Evolutionary conservation across 2,113 vertebrate species (phyloP).

Genomic region (Takifugu flavidus): DNA sequence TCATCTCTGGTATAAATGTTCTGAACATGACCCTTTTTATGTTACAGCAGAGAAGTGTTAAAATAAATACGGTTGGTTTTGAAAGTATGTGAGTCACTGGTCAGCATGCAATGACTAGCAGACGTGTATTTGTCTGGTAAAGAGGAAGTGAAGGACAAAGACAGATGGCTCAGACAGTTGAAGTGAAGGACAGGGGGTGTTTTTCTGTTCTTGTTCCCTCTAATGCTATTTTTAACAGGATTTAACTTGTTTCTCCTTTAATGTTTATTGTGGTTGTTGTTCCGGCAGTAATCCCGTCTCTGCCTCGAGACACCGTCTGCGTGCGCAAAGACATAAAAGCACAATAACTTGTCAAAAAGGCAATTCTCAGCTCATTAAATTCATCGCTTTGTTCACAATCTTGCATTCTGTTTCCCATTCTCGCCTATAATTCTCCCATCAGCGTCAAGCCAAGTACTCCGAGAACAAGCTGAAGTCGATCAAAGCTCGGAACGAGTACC

Average conservation of each 20-base stretch:
- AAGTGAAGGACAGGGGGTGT: conserved; percentile 9
- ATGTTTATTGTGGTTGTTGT: conserved; percentile 18
- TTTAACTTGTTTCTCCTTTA: conserved; percentile 17
- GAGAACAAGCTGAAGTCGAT: conserved; percentile 99
- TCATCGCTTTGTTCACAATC: conserved; percentile 14
- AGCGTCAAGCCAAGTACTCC: conserved; percentile 98
- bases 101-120: conserved; percentile 50
- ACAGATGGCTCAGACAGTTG: conserved; percentile 19
- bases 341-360: conserved; percentile 32
- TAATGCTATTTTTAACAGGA: conserved; percentile 15
- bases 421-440: conserved; percentile 53
- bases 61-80: conserved; percentile 24
- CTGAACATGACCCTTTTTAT: conserved; percentile 38
- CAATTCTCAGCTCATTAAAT: conserved; percentile 35
- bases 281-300: conserved; percentile 23
- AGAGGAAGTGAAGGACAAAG: conserved; percentile 35
- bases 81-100: conserved; percentile 54
- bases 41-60: conserved; percentile 34
- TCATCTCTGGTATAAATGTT: conserved; percentile 39
- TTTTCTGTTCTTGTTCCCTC: conserved; percentile 2
- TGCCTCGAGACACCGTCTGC: conserved; percentile 1
- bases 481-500: conserved; percentile 97
- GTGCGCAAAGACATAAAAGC: conserved; percentile 32
- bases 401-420: conserved; percentile 37
- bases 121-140: conserved; percentile 26